A percentile compares a stretch with the other conserved stretches of the same genome.
phyloP scores from a whole-genome alignment of 35 echinoderm and acorn worm species.

The Holothuria glaberrima region DNA sequence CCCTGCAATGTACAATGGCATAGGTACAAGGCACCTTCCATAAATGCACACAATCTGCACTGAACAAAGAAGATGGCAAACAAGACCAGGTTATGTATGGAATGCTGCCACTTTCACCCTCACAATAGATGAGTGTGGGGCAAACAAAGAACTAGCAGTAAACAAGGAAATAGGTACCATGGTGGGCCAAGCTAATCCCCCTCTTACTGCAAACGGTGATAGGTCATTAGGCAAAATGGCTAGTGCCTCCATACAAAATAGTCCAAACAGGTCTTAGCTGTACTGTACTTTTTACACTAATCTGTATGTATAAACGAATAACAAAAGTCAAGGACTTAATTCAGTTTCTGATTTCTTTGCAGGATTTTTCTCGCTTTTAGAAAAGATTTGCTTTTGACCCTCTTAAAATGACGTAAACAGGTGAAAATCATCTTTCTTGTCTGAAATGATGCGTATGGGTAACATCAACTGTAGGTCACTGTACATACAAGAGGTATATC shows the following conservation, averaged over 20 bases:
- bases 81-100: constrained; percentile 44
- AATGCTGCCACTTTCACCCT: not conserved
- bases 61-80: constrained; percentile 21
- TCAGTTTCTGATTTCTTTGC: no score
- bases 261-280: constrained; percentile 21
- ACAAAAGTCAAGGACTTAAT: constrained; percentile 11
- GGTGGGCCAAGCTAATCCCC: constrained; percentile 41
- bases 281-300: not conserved
- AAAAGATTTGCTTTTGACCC: no score
- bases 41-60: constrained; percentile 20
- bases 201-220: constrained; percentile 1
- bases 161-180: constrained; percentile 38
- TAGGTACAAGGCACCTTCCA: constrained; percentile 38
- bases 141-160: not conserved
- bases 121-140: not conserved
- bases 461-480: no score
- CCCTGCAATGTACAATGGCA: constrained; percentile 9
- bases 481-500: no score
- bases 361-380: no score
- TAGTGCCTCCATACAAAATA: constrained; percentile 24
- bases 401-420: no score
- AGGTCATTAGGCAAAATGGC: constrained; percentile 43
- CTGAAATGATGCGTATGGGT: no score
- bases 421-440: no score
- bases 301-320: constrained; percentile 11